Evolutionary conservation across 2,797 vertebrate species (phyloP), one percentile per base, ranked within the genome.

Genomic region (Spea hammondii): DNA sequence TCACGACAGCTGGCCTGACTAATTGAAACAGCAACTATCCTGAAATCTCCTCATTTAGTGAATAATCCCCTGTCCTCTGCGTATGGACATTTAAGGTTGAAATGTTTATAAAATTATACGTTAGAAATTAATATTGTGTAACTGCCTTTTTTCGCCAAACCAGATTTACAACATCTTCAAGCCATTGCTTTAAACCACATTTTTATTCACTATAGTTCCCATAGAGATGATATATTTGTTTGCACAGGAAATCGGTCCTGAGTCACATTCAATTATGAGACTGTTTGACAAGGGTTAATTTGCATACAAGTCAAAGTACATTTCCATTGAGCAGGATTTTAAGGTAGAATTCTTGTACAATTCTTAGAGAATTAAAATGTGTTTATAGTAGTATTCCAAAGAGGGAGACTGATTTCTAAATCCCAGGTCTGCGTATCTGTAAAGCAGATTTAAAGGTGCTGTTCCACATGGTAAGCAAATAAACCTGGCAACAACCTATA

Each of bases 241-340:
- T 76, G 48, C 51, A n/a, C 50, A 71, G 46, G 68, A 76, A 76
- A 70, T 80, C 68, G 48, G 54, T 9, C 11, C 65, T 45, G 54
- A 47, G 64, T 76, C 68, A 66, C 54, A 60, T 49, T 71, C 67
- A 76, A 76, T 65, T 64, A 64, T 59, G n/a, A 51, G 48, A 4
- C 32, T 76, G 68, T 81, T 76, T 81, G 74, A 60, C 60, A 60
- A 60, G 46, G 68, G 6, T n/a, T 76, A 32, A 60, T 77, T 72
- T 81, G 74, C 79, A 76, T 81, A 67, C 69, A 66, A 76, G 74
- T 32, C 32, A 32, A 32, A 81, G 74, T 81, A 67, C 74, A 60
- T 72, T 72, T 75, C 62, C 48, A 76, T 74, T 71, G 78, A 81
- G 6, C 66, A 32, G 32, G 4, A 60, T 64, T 32, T 77, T 45